phyloP scores from a whole-genome alignment of 1,140 invertebrate species.

The Heliconius congener region DNA sequence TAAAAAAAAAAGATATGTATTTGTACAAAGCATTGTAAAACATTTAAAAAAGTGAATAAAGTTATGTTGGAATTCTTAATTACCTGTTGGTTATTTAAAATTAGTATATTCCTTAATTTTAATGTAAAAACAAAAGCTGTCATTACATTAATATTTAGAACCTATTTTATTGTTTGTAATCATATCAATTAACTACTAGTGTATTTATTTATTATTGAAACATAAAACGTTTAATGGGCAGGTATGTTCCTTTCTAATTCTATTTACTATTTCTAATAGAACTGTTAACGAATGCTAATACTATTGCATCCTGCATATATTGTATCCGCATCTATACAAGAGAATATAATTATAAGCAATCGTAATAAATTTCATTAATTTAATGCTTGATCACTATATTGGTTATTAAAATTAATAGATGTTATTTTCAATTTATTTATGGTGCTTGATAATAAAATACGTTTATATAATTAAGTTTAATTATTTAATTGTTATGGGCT shows the following conservation, averaged over 20 bases:
- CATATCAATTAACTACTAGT: not conserved
- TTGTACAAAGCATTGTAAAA: no score
- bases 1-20: no score
- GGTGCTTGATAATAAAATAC: not conserved
- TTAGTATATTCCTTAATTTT: not conserved
- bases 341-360: constrained; percentile 9
- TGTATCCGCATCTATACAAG: not conserved
- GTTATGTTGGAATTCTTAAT: no score
- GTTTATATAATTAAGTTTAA: not conserved
- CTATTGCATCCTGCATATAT: not conserved
- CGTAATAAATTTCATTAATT: constrained; percentile 8
- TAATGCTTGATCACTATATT: not conserved
- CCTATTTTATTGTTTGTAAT: not conserved
- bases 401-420: not conserved
- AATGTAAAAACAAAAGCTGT: not conserved
- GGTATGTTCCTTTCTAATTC: constrained; percentile 4
- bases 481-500: constrained; percentile 1
- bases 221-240: not conserved
- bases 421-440: not conserved
- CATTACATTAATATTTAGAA: not conserved
- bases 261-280: not conserved
- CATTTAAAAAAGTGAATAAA: no score
- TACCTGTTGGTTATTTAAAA: not conserved
- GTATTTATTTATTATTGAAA: not conserved
- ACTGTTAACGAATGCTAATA: not conserved